Evolutionary conservation across 2,113 vertebrate genomes (phyloP), one percentile per base, ranked within the genome.

Genomic region (Catharus bicknelli): DNA sequence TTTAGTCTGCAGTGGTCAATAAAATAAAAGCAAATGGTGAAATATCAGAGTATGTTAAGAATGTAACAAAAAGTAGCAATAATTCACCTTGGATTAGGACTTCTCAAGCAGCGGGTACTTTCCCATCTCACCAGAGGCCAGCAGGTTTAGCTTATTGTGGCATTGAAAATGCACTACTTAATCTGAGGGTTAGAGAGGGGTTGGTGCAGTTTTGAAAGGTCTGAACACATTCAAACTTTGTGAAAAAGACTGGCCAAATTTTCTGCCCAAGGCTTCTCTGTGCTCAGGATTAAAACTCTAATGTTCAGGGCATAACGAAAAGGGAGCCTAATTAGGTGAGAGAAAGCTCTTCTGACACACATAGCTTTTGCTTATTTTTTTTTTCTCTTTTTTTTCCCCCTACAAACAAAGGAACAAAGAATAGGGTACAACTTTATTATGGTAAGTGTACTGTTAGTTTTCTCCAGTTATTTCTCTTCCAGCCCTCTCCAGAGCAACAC

Each of bases 231-330:
- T 95, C 94, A 95, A 61, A 88, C 82, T 81, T 76, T 80, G 61
- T 85, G 79, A 77, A 91, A 83, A 90, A 92, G 67, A 45, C 85
- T 83, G 91, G 82, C 82, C 82, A 91, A 63, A 80, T 91, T 94
- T 95, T 96, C 75, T 95, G 68, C 85, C 93, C 85, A 90, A 89
- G 87, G 72, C 79, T 59, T 26, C 75, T 95, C 87, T 88, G 79
- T 94, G 55, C 88, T 94, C 63, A 81, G 94, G 90, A 95, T 96
- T 95, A 88, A 95, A 94, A 86, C 95, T 80, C 79, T 79, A 91
- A 6, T 77, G 82, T 93, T 94, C 89, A 64, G 59, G 27, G 57
- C 76, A 74, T 86, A 92, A 83, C 78, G 68, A 94, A 95, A 94
- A 63, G 64, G 82, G 83, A 55, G 59, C 75, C 54, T 94, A 83